Evolutionary conservation across 2,888 invertebrate species (phyloP).

Genomic region (Caenorhabditis afra): DNA sequence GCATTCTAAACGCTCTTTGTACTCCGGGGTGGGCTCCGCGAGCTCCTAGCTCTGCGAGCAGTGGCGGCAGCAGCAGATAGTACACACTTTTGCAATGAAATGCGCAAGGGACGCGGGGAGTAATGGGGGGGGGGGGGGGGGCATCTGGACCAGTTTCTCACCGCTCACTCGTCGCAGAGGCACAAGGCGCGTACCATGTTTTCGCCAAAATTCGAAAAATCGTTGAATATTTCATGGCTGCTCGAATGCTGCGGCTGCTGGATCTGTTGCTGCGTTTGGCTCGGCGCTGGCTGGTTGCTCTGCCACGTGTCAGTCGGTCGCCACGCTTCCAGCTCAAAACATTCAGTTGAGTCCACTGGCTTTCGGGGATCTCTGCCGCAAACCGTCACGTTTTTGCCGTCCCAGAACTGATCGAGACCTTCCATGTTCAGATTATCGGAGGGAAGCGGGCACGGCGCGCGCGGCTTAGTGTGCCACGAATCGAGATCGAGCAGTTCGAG

Average conservation of each 20-base stretch:
- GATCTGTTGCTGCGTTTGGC: slow-evolving; percentile 1
- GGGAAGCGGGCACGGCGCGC: slow-evolving; percentile 39
- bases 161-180: background rate
- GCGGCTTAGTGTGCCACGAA: slow-evolving; percentile 47
- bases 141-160: background rate
- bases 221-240: slow-evolving; percentile 33
- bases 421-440: slow-evolving; percentile 47
- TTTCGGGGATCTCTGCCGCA: slow-evolving; percentile 51
- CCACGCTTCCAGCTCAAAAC: slow-evolving; percentile 58
- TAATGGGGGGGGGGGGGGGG: background rate
- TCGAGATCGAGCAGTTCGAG: slow-evolving; percentile 57
- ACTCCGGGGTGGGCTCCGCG: background rate
- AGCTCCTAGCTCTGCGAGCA: too few species aligned
- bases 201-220: slow-evolving; percentile 51
- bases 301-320: slow-evolving; percentile 45
- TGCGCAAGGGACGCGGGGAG: slow-evolving; percentile 15
- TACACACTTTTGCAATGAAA: background rate
- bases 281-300: slow-evolving; percentile 2
- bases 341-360: slow-evolving; percentile 29
- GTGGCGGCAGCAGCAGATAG: too few species aligned
- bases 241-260: slow-evolving; percentile 23
- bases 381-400: slow-evolving; percentile 53
- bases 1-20: background rate
- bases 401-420: slow-evolving; percentile 48
- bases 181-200: slow-evolving; percentile 52